A percentile compares a stretch with the other conserved stretches of the same genome.
phyloP scores from a whole-genome alignment of 2,113 vertebrate genomes.

The Xiphophorus maculatus region DNA sequence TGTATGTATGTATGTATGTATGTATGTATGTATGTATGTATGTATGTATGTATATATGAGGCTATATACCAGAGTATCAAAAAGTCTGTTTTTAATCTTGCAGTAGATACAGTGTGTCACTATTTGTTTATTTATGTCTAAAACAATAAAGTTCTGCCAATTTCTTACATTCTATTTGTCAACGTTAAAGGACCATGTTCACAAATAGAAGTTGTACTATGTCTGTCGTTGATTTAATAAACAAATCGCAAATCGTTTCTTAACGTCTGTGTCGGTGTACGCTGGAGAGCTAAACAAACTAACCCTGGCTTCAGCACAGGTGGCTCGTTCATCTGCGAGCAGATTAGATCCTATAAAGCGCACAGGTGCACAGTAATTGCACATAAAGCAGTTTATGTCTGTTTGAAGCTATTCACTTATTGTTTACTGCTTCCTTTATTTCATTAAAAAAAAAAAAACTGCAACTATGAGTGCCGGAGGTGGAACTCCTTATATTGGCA shows the following conservation, averaged over 20 bases:
- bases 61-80: too few relatives aligned
- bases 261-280: neutral
- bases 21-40: too few relatives aligned
- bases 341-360: slow-evolving; percentile 36
- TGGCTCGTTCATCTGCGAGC: neutral
- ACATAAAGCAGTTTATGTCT: neutral
- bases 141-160: neutral
- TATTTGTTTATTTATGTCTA: too few relatives aligned
- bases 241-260: neutral
- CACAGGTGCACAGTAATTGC: slow-evolving; percentile 55
- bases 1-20: too few relatives aligned
- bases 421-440: neutral
- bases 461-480: slow-evolving; percentile 85
- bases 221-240: too few relatives aligned
- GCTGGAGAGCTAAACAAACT: slow-evolving; percentile 14
- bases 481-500: slow-evolving; percentile 90
- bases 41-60: too few relatives aligned
- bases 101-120: too few relatives aligned
- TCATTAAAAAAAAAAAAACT: neutral
- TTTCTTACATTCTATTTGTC: neutral
- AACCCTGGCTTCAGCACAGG: neutral
- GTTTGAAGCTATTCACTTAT: accelerated
- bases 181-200: neutral
- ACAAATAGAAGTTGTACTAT: neutral
- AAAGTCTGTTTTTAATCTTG: too few relatives aligned